Evolutionary conservation across 1,140 invertebrate genomes (phyloP), one percentile per base, ranked within the genome.

Genomic region (Drosophila nebulosa): DNA sequence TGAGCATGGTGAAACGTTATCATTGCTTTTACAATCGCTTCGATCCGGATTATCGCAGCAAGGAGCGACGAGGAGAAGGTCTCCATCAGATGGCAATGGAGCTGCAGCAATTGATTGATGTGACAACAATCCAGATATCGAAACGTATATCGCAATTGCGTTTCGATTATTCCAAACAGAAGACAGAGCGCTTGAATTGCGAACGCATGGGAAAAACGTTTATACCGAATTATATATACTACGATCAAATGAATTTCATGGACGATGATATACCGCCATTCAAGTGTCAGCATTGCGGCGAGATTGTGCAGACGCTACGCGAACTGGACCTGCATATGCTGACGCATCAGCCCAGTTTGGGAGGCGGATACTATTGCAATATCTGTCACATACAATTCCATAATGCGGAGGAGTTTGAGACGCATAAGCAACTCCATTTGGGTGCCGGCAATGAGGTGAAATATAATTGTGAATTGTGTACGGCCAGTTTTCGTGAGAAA

Each of bases 121-220:
- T 90, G 22, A 75, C 74, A 50, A 86, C 89, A 51, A 90, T 90
- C 32, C 89, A 90, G 60, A 90, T 90, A 35, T 90, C 89, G 1
- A 90, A 90, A 53, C 85, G 89, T 27, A 89, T 90, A 6, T 90
- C 89, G 0, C 89, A 90, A 60, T 59, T 90, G 50, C 89, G 89
- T 36, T 90, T 90, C 22, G 89, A 90, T 32, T 90, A 90, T 58
- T 90, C 89, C 22, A 90, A 89, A 14, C 89, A 90, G 56, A 90
- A 90, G 46, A 72, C 76, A 55, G 89, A 90, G 26, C 76, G 89
- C 5, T 22, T 90, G 10, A 77, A 78, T 22, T 85, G 89, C 42
- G 89, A 90, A 6, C 81, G 79, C 0, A 64, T 66, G 18, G 79
- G 79, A 5, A 78, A 78, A n/a, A 75, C 76, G 30, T 90, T 90